Conservation (phyloP, 2,113 vertebrate species). For the Asarcornis scutulata region DNA sequence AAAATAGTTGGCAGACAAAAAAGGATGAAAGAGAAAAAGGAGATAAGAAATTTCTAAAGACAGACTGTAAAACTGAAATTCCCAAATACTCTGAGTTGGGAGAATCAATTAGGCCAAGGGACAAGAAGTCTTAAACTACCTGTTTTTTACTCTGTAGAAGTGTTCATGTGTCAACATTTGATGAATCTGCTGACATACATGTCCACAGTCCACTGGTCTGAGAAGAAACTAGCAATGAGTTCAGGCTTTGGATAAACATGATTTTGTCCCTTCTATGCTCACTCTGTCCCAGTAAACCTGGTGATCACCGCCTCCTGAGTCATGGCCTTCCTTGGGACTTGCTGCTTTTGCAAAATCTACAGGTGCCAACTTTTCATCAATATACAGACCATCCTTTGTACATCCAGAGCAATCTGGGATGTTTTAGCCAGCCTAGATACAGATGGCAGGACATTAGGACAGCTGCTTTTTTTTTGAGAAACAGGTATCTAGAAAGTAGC, state of each 20-base stretch:
- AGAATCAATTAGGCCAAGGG: not conserved
- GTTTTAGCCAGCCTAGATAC: not conserved
- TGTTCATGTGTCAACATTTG: not conserved
- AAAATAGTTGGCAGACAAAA: not conserved
- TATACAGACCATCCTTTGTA: not conserved
- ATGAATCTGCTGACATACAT: not conserved
- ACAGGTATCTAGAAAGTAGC: not conserved
- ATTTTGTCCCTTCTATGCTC: not conserved
- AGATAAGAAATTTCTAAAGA: not conserved
- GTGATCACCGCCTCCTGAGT: not conserved
- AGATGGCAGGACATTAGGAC: not conserved
- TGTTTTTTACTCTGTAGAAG: not conserved
- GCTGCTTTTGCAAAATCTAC: not conserved
- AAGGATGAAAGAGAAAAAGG: not conserved
- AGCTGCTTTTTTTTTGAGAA: not conserved
- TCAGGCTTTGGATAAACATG: not conserved
- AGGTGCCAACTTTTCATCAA: not conserved
- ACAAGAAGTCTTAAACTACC: not conserved
- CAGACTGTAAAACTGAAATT: not conserved
- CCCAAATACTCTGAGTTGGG: not conserved
- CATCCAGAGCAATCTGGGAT: not conserved
- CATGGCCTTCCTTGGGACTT: not conserved
- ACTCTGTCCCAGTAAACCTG: not conserved
- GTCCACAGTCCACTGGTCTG: not conserved
- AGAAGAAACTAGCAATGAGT: not conserved